phyloP scores from a whole-genome alignment of 2,888 invertebrate species.

The Acleris emargana region DNA sequence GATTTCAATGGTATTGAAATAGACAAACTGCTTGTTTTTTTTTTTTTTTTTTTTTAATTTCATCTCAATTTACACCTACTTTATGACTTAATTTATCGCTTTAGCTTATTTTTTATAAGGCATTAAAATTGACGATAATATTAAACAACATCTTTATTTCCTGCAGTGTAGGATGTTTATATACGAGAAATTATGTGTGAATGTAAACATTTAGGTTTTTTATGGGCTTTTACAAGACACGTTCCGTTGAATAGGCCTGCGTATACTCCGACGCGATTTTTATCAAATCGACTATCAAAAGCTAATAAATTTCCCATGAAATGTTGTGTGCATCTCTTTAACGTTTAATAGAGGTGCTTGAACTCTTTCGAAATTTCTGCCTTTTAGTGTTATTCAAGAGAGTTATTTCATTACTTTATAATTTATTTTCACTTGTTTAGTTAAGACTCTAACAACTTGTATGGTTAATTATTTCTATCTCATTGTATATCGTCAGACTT shows the following conservation, averaged over 20 bases:
- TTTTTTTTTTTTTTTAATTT: no score
- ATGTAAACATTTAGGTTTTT: slow-evolving; percentile 38
- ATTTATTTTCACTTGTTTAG: neutral
- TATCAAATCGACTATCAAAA: slow-evolving; percentile 37
- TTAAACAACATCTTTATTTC: slow-evolving; percentile 14
- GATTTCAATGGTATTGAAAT: no score
- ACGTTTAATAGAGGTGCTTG: slow-evolving; percentile 2
- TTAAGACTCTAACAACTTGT: neutral
- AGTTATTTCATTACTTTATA: no score
- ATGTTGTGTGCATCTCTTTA: slow-evolving; percentile 8
- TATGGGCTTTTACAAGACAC: slow-evolving; percentile 22
- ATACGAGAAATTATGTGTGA: slow-evolving; percentile 38
- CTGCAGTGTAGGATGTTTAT: slow-evolving; percentile 21
- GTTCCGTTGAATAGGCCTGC: slow-evolving; percentile 9
- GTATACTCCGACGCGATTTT: slow-evolving; percentile 35
- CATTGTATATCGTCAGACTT: no score
- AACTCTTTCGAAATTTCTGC: slow-evolving; percentile 1
- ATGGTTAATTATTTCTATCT: no score
- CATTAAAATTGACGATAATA: neutral
- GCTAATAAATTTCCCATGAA: slow-evolving; percentile 34
- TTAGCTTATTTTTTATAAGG: neutral
- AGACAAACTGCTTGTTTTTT: no score
- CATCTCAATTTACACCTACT: neutral
- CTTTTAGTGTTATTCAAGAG: no score
- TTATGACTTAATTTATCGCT: neutral